These are phyloP conservation scores for Caenorhabditis drosophilae DNA, from an alignment of 2,888 invertebrate species.

Conservation along the genomic window DNA sequence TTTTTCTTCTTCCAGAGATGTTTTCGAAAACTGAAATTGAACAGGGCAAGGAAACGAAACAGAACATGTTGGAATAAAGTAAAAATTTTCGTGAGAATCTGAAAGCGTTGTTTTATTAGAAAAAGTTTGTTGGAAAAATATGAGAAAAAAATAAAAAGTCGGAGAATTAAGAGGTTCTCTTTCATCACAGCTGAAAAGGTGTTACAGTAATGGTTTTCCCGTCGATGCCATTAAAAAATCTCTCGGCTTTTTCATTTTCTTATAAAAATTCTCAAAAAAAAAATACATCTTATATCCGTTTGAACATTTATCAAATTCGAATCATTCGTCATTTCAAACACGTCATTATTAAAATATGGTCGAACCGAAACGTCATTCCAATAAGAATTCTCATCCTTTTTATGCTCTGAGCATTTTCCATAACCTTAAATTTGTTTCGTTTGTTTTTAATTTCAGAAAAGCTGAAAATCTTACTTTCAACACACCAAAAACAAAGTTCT, in stretches of 20 bases:
- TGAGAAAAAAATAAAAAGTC: neutral
- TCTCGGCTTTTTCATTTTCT: neutral
- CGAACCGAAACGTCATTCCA: slow-evolving; percentile 13
- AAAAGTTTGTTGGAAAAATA: neutral
- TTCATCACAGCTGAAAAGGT: neutral
- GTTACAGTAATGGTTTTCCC: too few relatives aligned
- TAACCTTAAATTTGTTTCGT: slow-evolving; percentile 5
- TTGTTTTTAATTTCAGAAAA: neutral
- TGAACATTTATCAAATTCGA: slow-evolving; percentile 18
- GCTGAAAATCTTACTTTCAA: slow-evolving; percentile 17
- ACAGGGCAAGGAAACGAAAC: neutral
- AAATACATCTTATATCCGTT: slow-evolving; percentile 3
- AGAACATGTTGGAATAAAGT: slow-evolving; percentile 10
- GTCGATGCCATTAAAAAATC: too few relatives aligned
- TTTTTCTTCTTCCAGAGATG: neutral
- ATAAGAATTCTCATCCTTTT: neutral
- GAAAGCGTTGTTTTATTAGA: too few relatives aligned
- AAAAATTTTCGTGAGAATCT: slow-evolving; percentile 14
- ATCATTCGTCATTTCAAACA: slow-evolving; percentile 18
- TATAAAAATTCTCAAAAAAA: neutral
- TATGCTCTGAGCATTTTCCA: slow-evolving; percentile 9
- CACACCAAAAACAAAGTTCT: slow-evolving; percentile 33
- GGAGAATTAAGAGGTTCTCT: neutral
- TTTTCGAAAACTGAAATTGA: neutral
- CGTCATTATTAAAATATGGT: slow-evolving; percentile 12